Evolutionary conservation across 2,797 vertebrate genomes (phyloP).

Genomic region (Choloepus didactylus): DNA sequence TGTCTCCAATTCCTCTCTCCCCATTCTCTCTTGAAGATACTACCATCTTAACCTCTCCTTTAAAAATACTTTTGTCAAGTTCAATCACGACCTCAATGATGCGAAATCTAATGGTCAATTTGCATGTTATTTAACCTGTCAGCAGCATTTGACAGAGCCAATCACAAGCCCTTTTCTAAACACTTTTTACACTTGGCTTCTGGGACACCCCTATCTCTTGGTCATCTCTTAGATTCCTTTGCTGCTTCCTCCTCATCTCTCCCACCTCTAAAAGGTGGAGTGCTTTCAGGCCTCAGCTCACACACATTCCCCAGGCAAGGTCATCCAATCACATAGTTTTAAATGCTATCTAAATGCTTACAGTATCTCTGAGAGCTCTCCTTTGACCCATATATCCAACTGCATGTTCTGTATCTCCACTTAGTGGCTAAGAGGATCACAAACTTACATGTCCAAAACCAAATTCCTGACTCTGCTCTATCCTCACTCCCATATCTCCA

Average conservation of each 20-base stretch:
- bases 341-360: not conserved
- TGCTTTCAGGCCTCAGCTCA: not conserved
- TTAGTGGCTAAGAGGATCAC: slow-evolving; percentile 42
- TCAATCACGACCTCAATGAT: slow-evolving; percentile 19
- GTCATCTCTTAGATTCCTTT: not conserved
- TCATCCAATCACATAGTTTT: not conserved
- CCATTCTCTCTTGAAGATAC: slow-evolving; percentile 5
- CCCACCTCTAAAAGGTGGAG: not conserved
- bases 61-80: slow-evolving; percentile 27
- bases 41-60: not conserved
- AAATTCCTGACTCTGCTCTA: not conserved
- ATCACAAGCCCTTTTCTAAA: not conserved
- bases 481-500: not conserved
- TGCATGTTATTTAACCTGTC: not conserved
- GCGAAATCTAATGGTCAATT: not conserved
- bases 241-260: slow-evolving; percentile 18
- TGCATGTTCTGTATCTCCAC: not conserved
- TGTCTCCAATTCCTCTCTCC: too few relatives aligned
- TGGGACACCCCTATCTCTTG: not conserved
- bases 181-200: not conserved
- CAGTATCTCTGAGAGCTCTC: not conserved
- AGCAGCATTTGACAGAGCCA: not conserved
- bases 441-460: not conserved
- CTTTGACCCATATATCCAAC: not conserved
- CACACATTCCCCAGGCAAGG: not conserved